Base-by-base conservation (phyloP, 2,797 vertebrate species). In the Poeciliopsis paucimaculata region DNA sequence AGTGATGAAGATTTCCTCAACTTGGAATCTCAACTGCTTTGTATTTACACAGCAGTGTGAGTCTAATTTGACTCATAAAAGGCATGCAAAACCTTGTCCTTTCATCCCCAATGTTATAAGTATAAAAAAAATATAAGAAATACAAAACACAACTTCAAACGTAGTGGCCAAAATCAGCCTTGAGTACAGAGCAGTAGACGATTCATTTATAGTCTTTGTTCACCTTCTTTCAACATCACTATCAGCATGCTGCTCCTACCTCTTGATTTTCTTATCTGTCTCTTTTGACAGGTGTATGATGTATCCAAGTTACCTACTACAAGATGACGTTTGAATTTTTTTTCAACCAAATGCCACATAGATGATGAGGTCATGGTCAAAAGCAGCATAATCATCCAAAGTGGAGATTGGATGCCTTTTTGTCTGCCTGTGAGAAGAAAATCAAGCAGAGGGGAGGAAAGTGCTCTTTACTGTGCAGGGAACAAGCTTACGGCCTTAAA, bases 311-410 rank as follows among this genome's bases (percentile, higher is more conserved):
- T 81, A 85, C 60, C 46, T 1, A 9, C 71, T 26, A 39, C 73
- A 84, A 85, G 86, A 78, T 31, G 10, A 31, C 71, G 77, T 77
- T 55, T 82, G 76, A 83, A 81, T 89, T 91, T 36, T 86, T 71
- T 73, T 78, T 75, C 49, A 39, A 74, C 78, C 73, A 87, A 89
- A 86, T 91, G 82, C 86, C 82, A 90, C 82, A 87, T 89, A 88
- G 90, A 84, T 88, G 88, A 89, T 90, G 84, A 91, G 91, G 90
- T 93, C 90, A 82, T 84, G 85, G 88, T 93, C 91, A 92, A 93
- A 84, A 86, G 88, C 82, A 74, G 80, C 78, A 77, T 91, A 93
- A 94, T 94, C 92, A 90, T 91, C 89, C 87, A 89, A 87, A 92
- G 84, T 36, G 72, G 82, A 92, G 88, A 91, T 91, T 92, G 92